These are phyloP conservation scores for Paramisgurnus dabryanus DNA, from an alignment of 2,113 vertebrate species.

Conservation along the genomic window DNA sequence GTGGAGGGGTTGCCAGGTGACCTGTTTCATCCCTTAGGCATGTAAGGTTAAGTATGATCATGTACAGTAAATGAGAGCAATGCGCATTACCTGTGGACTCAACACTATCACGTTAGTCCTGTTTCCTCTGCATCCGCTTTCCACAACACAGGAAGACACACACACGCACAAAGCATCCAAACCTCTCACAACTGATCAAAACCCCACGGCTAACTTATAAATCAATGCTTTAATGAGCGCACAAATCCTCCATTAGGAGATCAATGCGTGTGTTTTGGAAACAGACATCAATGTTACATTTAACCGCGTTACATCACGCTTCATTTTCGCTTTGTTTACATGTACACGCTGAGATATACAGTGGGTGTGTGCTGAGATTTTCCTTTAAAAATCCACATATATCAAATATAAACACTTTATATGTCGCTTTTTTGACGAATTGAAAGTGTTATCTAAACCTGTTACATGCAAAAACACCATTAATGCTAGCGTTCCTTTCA, in stretches of 20 bases:
- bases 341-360: constrained; percentile 18
- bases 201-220: neutral
- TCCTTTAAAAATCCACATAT: neutral
- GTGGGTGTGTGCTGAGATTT: neutral
- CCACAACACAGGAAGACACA: constrained; percentile 56
- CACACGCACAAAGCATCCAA: neutral
- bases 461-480: neutral
- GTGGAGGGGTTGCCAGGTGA: neutral
- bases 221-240: constrained; percentile 13
- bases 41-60: neutral
- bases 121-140: constrained; percentile 56
- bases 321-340: constrained; percentile 23
- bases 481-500: neutral
- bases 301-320: neutral
- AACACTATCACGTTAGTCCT: constrained; percentile 11
- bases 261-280: constrained; percentile 3
- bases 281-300: neutral
- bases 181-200: neutral
- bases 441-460: neutral
- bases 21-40: neutral
- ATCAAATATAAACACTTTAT: neutral
- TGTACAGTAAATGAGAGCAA: neutral
- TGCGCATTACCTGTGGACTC: constrained; percentile 17
- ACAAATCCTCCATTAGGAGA: constrained; percentile 1
- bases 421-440: neutral